Evolutionary conservation across 2,888 invertebrate genomes (phyloP), one percentile per base, ranked within the genome.

Genomic region (Tupiocoris notatus): DNA sequence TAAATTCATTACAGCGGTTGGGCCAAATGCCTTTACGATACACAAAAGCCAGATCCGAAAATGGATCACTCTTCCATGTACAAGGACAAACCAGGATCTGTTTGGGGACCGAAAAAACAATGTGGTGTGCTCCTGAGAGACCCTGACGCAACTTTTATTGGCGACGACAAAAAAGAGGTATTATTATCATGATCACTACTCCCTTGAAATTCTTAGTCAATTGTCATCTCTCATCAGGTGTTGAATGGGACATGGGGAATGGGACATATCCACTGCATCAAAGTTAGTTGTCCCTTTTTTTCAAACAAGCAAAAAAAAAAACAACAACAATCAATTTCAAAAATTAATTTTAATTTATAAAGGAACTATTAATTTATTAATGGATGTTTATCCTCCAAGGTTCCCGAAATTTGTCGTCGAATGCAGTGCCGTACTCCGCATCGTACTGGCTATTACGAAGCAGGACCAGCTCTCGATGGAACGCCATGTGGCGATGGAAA

Each of bases 401-500:
- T 80, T 1, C 79, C 84, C 83, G 81, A 85, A 25, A 86, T 88
- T 78, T 93, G 92, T 82, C 86, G 87, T 77, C 90, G 89, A 83
- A 85, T 92, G 66, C 88, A 89, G 79, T 93, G 92, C 82, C 88
- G 89, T 81, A 89, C 90, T 18, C 92, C 92, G 39, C 89, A 90
- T 82, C 87, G 90, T 67, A 88, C 88, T 77, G 92, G 92, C 12
- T 91, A 88, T 84, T 92, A 91, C 83, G 89, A 89, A 82, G 90
- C 92, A 0, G 93, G 93, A 0, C 93, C 93, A 0, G 93, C 93
- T n/a, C 84, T 94, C 25, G 92, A 93, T 78, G 93, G 93, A 62
- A 93, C 93, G 0, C 84, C 87, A 20, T 94, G 93, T 82, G 92
- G 90, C 9, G 83, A 83, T 0, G 85, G 85, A 77, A 88, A 86